phyloP scores from a whole-genome alignment of 1,140 invertebrate genomes.

The Apis laboriosa region DNA sequence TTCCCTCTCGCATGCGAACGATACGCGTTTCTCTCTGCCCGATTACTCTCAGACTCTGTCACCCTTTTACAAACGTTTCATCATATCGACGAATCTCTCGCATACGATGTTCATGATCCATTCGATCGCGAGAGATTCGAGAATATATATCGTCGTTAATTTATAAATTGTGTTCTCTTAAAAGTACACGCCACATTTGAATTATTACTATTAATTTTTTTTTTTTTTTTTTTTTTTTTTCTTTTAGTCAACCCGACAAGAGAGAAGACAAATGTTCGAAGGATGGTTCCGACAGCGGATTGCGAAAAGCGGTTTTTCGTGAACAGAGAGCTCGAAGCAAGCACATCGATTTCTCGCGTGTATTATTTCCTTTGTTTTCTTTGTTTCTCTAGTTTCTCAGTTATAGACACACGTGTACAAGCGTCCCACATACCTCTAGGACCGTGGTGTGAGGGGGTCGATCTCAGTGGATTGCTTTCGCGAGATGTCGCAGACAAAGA shows the following conservation, averaged over 20 bases:
- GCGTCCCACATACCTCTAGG: conserved; percentile 59
- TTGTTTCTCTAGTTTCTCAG: background rate
- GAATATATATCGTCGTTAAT: background rate
- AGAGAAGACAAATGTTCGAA: background rate
- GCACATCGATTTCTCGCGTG: conserved; percentile 23
- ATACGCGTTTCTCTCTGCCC: background rate
- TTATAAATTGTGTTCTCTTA: background rate
- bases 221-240: background rate
- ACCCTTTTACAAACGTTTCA: no score
- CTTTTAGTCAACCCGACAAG: background rate
- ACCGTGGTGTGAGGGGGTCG: conserved; percentile 35
- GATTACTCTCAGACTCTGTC: no score
- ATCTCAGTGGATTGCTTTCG: conserved; percentile 14
- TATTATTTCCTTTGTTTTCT: background rate
- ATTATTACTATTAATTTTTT: no score
- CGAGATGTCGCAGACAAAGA: conserved; percentile 44
- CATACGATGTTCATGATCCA: background rate
- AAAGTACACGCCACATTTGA: background rate
- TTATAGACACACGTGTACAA: conserved; percentile 65
- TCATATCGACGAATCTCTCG: background rate
- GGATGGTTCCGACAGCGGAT: background rate
- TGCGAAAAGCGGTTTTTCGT: conserved; percentile 28
- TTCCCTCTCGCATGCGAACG: background rate
- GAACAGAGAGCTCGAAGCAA: conserved; percentile 55
- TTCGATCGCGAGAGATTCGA: background rate